Evolutionary conservation across 2,888 invertebrate genomes (phyloP).

Genomic region (Drosophila neutralis): DNA sequence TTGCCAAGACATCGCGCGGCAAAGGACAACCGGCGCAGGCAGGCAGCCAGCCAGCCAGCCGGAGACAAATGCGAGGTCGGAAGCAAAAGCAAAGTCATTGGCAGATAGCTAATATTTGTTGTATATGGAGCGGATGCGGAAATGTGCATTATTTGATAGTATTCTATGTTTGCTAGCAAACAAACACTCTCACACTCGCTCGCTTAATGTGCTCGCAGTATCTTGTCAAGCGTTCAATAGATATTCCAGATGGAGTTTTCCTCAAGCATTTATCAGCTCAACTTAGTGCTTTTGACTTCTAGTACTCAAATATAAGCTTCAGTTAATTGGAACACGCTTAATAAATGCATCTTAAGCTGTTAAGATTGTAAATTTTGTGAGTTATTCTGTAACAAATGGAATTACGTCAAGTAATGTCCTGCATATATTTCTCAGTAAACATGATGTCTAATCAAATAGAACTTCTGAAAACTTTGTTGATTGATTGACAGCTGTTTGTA

Average conservation of each 20-base stretch:
- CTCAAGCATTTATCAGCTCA: conserved; percentile 4
- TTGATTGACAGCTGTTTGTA: background rate
- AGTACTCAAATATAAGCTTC: background rate
- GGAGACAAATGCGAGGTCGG: conserved; percentile 1
- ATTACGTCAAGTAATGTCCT: background rate
- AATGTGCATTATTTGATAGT: conserved; percentile 79
- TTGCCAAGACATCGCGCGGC: conserved; percentile 66
- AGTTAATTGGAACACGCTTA: background rate
- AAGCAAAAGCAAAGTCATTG: conserved; percentile 23
- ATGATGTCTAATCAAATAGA: background rate
- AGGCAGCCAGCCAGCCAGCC: conserved; percentile 2
- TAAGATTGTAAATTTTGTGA: background rate
- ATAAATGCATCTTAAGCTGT: background rate
- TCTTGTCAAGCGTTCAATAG: conserved; percentile 20
- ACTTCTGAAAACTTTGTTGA: background rate
- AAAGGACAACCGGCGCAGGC: conserved; percentile 14
- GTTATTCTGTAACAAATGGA: background rate
- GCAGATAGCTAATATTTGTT: conserved; percentile 55
- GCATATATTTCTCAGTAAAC: background rate
- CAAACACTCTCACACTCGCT: conserved; percentile 13
- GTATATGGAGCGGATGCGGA: conserved; percentile 55
- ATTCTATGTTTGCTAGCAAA: conserved; percentile 31
- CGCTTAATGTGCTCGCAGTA: conserved; percentile 26
- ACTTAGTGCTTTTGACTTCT: background rate
- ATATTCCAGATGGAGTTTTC: background rate